Base-by-base conservation (phyloP, 2,797 vertebrate genomes). In the Thamnophis elegans region DNA sequence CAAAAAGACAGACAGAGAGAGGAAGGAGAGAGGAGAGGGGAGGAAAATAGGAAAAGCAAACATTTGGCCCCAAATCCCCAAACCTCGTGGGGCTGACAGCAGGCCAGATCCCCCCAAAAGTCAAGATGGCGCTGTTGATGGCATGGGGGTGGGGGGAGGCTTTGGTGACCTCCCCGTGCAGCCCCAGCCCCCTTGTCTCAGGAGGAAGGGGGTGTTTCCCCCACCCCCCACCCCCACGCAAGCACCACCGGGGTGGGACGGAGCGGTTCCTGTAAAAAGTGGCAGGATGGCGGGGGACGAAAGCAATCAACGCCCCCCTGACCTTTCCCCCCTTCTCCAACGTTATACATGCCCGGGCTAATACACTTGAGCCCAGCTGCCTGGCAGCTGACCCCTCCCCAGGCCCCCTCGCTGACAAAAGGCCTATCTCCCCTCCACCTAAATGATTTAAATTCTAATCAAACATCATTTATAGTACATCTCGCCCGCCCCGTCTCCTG, bases 381-480 rank as follows among this genome's bases (percentile, higher is more conserved):
- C 95, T 25, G 96, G 91, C 93, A 90, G 95, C 93, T 94, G 95
- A 97, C 93, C 94, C 97, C 97, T 93, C 96, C 94, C 92, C 94
- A 94, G 95, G 97, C 97, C 96, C 97, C 96, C 93, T 96, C 91
- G 96, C 98, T 98, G 98, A 98, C 98, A 98, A 98, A 97, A 98
- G 98, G 97, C 98, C 97, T 98, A 97, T 98, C 98, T 98, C 97
- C 97, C 98, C 98, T 98, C 98, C 97, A 97, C 98, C 98, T 98
- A 98, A 99, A 99, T 98, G 98, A 99, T 98, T 98, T 98, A 98
- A 98, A 98, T 98, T 99, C 98, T 99, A 99, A 99, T 99, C 99
- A 99, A 99, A 99, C 98, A 98, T 99, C 98, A 98, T 99, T 99
- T 98, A 98, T 98, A 98, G 98, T 98, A 98, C 98, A 98, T 98